Evolutionary conservation across 2,797 vertebrate species (phyloP).

Genomic region (Mus caroli): DNA sequence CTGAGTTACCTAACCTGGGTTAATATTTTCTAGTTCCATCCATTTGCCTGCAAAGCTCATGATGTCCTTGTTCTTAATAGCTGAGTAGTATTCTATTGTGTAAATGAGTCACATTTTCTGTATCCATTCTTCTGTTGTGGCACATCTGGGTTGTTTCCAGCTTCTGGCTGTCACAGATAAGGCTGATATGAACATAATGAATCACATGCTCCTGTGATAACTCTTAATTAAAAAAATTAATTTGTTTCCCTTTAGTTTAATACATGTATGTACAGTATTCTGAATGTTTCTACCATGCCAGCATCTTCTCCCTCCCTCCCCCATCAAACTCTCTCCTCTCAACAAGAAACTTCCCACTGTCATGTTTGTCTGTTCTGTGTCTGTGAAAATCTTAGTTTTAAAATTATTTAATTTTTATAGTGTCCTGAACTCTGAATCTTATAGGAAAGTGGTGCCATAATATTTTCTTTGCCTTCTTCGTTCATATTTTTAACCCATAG

Average conservation of each 20-base stretch:
- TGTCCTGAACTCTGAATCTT: neutral
- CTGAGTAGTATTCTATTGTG: neutral
- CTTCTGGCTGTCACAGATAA: neutral
- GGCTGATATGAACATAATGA: neutral
- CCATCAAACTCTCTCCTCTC: neutral
- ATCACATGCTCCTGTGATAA: neutral
- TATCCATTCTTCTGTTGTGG: neutral
- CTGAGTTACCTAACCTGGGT: neutral
- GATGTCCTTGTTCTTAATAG: neutral
- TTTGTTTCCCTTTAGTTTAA: neutral
- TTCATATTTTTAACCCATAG: slow-evolving; percentile 5
- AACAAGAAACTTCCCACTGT: neutral
- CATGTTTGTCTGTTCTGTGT: neutral
- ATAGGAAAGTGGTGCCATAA: neutral
- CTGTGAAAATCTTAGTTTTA: slow-evolving; percentile 31
- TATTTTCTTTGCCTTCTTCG: slow-evolving; percentile 5
- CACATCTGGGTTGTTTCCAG: neutral
- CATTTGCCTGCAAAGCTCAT: neutral
- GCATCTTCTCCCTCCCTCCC: neutral
- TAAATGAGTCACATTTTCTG: neutral
- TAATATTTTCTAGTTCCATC: neutral
- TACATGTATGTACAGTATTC: neutral
- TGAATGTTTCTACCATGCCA: neutral
- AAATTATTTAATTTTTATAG: slow-evolving; percentile 52
- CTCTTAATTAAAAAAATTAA: neutral